Base-by-base conservation (phyloP, 2,113 vertebrate genomes). In the Columbina picui region DNA sequence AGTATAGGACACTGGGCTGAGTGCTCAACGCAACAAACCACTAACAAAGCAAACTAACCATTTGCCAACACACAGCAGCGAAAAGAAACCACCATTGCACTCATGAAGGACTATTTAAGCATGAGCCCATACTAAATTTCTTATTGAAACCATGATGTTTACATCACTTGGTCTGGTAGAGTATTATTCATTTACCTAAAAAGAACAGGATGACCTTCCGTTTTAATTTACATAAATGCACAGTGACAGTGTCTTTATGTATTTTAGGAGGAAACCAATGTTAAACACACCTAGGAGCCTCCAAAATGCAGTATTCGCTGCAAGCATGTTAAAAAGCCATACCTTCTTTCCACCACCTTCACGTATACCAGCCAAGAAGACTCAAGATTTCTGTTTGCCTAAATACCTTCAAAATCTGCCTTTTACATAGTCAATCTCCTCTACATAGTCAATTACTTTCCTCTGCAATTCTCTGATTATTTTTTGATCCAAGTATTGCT, bases 181-280 rank as follows among this genome's bases (percentile, higher is more conserved):
- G 21, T 17, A n/a, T 14, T 65, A 10, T 10, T 61, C n/a, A 34
- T 2, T 6, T 14, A 53, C 8, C 7, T 3, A 20, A 67, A 61
- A 63, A 2, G 17, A 55, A 61, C 0, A 3, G 20, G 9, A 52
- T 77, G 1, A 1, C 15, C 15, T 78, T 53, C 45, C 21, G n/a
- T 50, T 89, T 64, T 49, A 36, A 23, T 0, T 34, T 45, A 61
- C 14, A 32, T 7, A 65, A 69, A 80, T 10, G 10, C 34, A 53
- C 34, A 38, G 20, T 21, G 15, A 11, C 5, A 2, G 1, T 57
- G 52, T 9, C 27, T 59, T 39, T 11, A 41, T 1, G 0, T n/a
- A 52, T 29, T 20, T 61, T 25, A 34, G 6, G 12, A 74, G 36
- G 23, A 69, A 89, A 53, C 45, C 19, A 45, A 32, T 25, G 10